phyloP scores from a whole-genome alignment of 2,113 vertebrate genomes.

The Leptosomus discolor region DNA sequence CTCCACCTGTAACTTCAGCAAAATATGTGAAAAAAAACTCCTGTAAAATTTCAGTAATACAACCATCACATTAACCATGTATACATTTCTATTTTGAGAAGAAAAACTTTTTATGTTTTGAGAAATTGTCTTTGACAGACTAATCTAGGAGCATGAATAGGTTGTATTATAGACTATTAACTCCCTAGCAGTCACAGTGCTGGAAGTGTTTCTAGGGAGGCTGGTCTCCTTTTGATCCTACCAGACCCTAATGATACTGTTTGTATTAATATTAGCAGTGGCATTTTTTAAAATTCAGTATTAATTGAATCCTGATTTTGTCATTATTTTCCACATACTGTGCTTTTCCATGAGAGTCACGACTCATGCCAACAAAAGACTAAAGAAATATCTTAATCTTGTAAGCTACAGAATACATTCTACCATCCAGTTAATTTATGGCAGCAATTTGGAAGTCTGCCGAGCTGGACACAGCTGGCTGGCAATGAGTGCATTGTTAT shows the following conservation, averaged over 20 bases:
- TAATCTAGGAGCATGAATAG: constrained; percentile 15
- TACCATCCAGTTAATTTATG: neutral
- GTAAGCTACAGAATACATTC: neutral
- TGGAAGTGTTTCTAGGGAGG: neutral
- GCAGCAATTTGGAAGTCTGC: neutral
- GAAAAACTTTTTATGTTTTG: constrained; percentile 2
- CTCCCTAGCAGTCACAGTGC: neutral
- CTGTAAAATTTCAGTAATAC: neutral
- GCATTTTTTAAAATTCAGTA: neutral
- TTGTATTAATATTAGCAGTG: neutral
- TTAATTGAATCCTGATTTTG: neutral
- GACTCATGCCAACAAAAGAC: neutral
- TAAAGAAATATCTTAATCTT: neutral
- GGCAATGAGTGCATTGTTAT: neutral
- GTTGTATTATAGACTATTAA: constrained; percentile 17
- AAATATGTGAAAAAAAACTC: neutral
- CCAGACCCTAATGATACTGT: neutral
- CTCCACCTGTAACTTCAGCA: neutral
- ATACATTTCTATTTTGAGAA: neutral
- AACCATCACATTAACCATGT: neutral
- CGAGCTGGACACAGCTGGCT: neutral
- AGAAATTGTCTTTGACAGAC: constrained; percentile 40
- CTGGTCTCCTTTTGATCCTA: neutral
- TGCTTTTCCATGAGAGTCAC: neutral
- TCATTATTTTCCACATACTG: neutral